Evolutionary conservation across 2,888 invertebrate species (phyloP).

Genomic region (Thymelicus sylvestris): DNA sequence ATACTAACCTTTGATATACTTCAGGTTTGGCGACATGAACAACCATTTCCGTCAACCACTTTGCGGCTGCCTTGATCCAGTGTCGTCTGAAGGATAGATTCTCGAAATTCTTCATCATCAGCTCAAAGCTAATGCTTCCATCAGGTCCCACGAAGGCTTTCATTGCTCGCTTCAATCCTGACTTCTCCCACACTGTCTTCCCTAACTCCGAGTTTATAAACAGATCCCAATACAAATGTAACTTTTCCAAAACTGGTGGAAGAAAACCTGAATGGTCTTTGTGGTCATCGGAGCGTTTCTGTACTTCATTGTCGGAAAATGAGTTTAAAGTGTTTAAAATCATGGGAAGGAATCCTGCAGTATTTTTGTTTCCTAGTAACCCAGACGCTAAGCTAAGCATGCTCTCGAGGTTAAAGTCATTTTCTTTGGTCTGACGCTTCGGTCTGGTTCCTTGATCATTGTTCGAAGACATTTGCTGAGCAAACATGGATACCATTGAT

Average conservation of each 20-base stretch:
- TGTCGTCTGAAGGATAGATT: constrained; percentile 91
- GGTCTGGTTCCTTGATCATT: constrained; percentile 55
- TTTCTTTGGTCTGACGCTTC: constrained; percentile 62
- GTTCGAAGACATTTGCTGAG: constrained; percentile 65
- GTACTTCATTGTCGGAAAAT: constrained; percentile 86
- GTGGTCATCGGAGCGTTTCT: constrained; percentile 85
- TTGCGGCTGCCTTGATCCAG: constrained; percentile 91
- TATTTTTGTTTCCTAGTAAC: constrained; percentile 75
- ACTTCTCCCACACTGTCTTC: constrained; percentile 88
- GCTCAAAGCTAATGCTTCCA: constrained; percentile 89
- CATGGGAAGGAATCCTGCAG: constrained; percentile 85
- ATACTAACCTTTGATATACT: constrained; percentile 87
- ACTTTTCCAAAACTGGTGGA: constrained; percentile 86
- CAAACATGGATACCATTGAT: constrained; percentile 76
- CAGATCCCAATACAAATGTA: constrained; percentile 91
- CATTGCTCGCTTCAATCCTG: constrained; percentile 88
- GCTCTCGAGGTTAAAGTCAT: constrained; percentile 80
- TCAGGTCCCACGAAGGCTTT: constrained; percentile 88
- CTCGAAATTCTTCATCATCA: constrained; percentile 91
- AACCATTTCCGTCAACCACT: constrained; percentile 90
- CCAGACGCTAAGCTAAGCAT: constrained; percentile 83
- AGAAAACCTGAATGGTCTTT: constrained; percentile 89
- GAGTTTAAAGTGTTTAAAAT: constrained; percentile 87
- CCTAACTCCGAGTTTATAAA: constrained; percentile 92
- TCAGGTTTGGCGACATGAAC: constrained; percentile 90